Percentiles rank a stretch among this genome's conserved stretches.
Evolutionary conservation across 92 coral and sea anemone genomes (phyloP).

Genomic region (Epizoanthus rinbou): DNA sequence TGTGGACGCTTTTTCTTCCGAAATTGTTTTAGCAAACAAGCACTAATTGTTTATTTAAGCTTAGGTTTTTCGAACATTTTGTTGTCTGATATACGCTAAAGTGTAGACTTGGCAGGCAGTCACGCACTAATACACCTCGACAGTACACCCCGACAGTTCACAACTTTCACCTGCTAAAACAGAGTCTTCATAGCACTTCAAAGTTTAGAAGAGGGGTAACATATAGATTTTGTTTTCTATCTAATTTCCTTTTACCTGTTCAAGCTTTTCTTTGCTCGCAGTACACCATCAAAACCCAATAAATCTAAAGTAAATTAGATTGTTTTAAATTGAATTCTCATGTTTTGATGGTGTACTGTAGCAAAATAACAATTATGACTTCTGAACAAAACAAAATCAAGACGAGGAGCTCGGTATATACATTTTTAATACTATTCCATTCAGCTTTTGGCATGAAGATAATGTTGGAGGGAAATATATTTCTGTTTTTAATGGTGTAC

Average conservation of each 20-base stretch:
- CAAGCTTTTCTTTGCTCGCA: conserved; percentile 13
- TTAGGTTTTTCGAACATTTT: not conserved
- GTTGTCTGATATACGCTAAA: not conserved
- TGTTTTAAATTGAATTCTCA: conserved; percentile 17
- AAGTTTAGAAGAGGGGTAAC: not conserved
- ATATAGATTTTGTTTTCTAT: not conserved
- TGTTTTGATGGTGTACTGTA: conserved; percentile 28
- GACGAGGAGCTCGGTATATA: too few species aligned
- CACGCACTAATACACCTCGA: too few species aligned
- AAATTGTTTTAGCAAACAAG: too few species aligned
- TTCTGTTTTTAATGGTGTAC: conserved; percentile 15
- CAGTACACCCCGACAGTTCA: too few species aligned
- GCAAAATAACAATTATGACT: conserved; percentile 9
- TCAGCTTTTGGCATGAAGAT: conserved; percentile 10
- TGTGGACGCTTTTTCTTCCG: too few species aligned
- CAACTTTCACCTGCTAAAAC: not conserved
- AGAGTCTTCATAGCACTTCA: not conserved
- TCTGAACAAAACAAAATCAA: conserved; percentile 19
- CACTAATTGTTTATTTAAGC: too few species aligned
- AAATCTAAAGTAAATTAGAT: conserved; percentile 14
- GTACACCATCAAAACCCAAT: conserved; percentile 28
- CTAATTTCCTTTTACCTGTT: conserved; percentile 6
- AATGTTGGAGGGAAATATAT: not conserved
- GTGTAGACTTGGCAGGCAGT: too few species aligned
- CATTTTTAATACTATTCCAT: conserved; percentile 23